Evolutionary conservation across 2,888 invertebrate genomes (phyloP).

Genomic region (Caenorhabditis sinica): DNA sequence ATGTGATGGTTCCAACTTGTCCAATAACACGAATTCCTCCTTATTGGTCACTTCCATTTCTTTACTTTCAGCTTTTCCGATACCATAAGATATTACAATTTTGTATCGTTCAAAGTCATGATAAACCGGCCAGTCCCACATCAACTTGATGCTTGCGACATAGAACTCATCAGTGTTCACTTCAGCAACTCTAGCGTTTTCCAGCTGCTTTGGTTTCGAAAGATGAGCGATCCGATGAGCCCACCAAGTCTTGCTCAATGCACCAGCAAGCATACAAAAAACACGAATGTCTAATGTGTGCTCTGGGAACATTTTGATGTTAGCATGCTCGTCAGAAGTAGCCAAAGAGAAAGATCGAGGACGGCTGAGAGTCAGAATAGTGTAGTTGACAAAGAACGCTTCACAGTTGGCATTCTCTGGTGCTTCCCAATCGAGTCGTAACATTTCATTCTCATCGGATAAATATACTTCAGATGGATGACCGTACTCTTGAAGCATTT

Average conservation of each 20-base stretch:
- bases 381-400: conserved; percentile 80
- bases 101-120: conserved; percentile 78
- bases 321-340: conserved; percentile 68
- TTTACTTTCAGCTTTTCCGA: conserved; percentile 72
- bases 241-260: conserved; percentile 80
- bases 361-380: conserved; percentile 72
- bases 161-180: conserved; percentile 81
- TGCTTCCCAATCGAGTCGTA: conserved; percentile 79
- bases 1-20: conserved; percentile 78
- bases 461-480: conserved; percentile 66
- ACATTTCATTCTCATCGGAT: conserved; percentile 62
- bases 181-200: conserved; percentile 71
- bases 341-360: conserved; percentile 75
- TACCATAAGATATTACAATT: conserved; percentile 76
- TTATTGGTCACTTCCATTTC: conserved; percentile 65
- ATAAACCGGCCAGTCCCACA: conserved; percentile 75
- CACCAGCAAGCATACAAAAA: conserved; percentile 80
- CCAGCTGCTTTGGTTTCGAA: conserved; percentile 76
- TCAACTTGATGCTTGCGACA: conserved; percentile 75
- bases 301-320: conserved; percentile 77
- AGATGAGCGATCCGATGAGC: conserved; percentile 79
- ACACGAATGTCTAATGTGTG: conserved; percentile 80
- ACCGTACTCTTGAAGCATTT: conserved; percentile 71
- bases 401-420: conserved; percentile 80
- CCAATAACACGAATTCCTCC: conserved; percentile 72